phyloP scores from a whole-genome alignment of 2,797 vertebrate genomes.

The Erethizon dorsatum region DNA sequence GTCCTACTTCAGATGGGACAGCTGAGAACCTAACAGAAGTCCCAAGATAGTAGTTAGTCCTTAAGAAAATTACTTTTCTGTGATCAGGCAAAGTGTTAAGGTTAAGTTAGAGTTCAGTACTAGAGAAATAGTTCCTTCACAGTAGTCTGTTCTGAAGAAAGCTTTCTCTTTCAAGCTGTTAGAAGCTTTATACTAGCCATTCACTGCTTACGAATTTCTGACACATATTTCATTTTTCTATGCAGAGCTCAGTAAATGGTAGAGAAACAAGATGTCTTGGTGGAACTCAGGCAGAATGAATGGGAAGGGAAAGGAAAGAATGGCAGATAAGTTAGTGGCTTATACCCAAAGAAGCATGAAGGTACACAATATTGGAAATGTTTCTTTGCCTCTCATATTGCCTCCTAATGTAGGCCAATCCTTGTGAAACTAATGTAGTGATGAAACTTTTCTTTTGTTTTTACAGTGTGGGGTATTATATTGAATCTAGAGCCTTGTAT shows the following conservation, averaged over 20 bases:
- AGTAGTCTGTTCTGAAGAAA: slow-evolving; percentile 8
- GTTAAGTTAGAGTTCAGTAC: neutral
- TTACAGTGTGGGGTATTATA: neutral
- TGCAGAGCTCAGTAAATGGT: slow-evolving; percentile 9
- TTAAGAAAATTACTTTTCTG: slow-evolving; percentile 1
- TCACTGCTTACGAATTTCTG: neutral
- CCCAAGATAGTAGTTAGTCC: neutral
- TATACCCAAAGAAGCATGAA: neutral
- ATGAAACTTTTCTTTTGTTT: neutral
- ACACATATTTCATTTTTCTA: neutral
- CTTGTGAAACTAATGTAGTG: neutral
- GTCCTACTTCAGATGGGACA: neutral
- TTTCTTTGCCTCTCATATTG: neutral
- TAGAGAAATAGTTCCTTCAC: neutral
- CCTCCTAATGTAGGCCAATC: neutral
- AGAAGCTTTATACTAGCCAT: neutral
- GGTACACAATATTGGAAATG: neutral
- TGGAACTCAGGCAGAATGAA: neutral
- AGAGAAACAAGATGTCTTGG: neutral
- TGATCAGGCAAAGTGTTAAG: neutral
- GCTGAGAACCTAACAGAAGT: neutral
- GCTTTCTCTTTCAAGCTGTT: neutral
- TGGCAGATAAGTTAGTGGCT: neutral
- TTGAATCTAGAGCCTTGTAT: neutral
- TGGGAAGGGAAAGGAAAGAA: neutral